These are phyloP conservation scores for Setophaga petechia DNA, from an alignment of 2,113 vertebrate genomes.

Conservation along the genomic window DNA sequence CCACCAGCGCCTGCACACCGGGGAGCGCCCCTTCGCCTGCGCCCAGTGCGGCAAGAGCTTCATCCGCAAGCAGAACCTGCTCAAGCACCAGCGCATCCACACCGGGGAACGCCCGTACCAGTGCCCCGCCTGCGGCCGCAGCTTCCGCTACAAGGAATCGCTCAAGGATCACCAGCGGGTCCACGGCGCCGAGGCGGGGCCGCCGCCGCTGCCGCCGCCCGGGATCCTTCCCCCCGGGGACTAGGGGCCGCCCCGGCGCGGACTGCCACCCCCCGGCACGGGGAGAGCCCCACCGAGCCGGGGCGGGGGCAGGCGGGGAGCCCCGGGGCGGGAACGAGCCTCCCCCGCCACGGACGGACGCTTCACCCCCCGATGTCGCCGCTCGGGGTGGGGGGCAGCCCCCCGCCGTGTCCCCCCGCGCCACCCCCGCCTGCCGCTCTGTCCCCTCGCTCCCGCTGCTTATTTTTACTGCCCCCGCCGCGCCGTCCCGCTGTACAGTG, in stretches of 20 bases:
- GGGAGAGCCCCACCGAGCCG: not conserved
- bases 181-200: not conserved
- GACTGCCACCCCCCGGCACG: not conserved
- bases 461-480: constrained; percentile 4
- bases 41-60: constrained; percentile 75
- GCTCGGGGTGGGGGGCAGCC: not conserved
- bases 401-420: not conserved
- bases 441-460: not conserved
- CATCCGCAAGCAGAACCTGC: constrained; percentile 69
- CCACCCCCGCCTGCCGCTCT: not conserved
- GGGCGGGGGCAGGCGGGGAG: not conserved
- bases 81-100: constrained; percentile 80
- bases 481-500: constrained; percentile 38
- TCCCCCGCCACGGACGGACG: not conserved
- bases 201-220: not conserved
- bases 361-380: not conserved
- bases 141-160: constrained; percentile 70
- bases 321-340: not conserved
- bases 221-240: constrained; percentile 3
- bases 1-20: constrained; percentile 80
- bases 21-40: constrained; percentile 81
- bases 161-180: constrained; percentile 66
- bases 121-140: constrained; percentile 62
- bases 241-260: not conserved
- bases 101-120: constrained; percentile 73